Base-by-base conservation (phyloP, 1,140 invertebrate genomes). In the Riptortus pedestris region DNA sequence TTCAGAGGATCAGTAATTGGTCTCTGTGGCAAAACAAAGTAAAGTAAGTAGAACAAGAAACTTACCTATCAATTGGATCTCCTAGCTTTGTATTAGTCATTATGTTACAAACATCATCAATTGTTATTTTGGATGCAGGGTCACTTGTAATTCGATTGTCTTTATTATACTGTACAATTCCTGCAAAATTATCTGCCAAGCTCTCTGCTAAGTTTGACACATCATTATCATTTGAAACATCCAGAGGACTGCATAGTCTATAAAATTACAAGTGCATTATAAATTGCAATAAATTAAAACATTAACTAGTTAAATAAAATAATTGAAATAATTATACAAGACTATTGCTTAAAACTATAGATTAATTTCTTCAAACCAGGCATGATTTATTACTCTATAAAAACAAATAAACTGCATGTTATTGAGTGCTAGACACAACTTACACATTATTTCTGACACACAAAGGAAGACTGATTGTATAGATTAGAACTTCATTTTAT, bases 131-230 rank as follows among this genome's bases (percentile, higher is more conserved):
- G 11, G 65, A 43, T 2, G 55, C 64, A n/a, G 65, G 60, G 24
- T 45, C 51, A 26, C 28, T 27, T 2, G 59, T 68, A 7, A 63
- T 60, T 48, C 92, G 78, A 74, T 96, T 96, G 70, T 96, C 93
- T 73, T 92, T 90, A 73, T 96, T 97, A 73, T 97, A 96, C 70
- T 97, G 93, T 0, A 95, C 92, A 57, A 96, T 80, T 38, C 85
- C 90, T 2, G 86, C 87, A 73, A 91, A 86, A 75, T 92, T 91
- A 38, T 84, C 83, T 4, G 91, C 87, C n/a, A 96, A 73, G 55
- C 79, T 82, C 70, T 85, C 84, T 71, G 84, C 91, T 14, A 96
- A 83, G 72, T 87, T 93, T 0, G 85, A 78, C 2, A 93, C 81
- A 71, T 94, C 90, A 45, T 85, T 78, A n/a, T 69, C 65, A 67